Evolutionary conservation across 2,888 invertebrate species (phyloP), one percentile per base, ranked within the genome.

Genomic region (Carterocephalus palaemon): DNA sequence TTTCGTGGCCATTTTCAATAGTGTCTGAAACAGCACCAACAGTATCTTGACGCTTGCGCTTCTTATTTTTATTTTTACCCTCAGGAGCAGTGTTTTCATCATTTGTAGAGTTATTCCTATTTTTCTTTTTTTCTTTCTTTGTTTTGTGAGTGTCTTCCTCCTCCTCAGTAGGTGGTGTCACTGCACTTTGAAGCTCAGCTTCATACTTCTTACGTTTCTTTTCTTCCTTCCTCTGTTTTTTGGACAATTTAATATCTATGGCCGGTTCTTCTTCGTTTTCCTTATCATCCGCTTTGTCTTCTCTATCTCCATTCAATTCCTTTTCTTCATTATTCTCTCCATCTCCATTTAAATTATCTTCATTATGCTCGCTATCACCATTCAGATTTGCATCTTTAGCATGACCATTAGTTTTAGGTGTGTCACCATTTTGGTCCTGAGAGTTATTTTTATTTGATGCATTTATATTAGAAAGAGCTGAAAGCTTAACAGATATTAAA

Each of bases 401-500:
- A 9, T 47, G 41, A 36, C 52, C 59, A 54, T 59, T 62, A 19
- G 55, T 46, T 40, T 53, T 41, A 10, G 37, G 20, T 23, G 36
- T 26, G 24, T 51, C 67, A 51, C 67, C 67, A 38, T 72, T 74
- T 45, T 66, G 63, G 53, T 69, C 75, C 12, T 17, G 6, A 1
- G 28, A 2, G 47, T 67, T 62, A 50, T 67, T 63, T 45, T 45
- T 63, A 48, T 57, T 64, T 39, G 62, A 58, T 29, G 46, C 48
- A 53, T 60, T 75, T 36, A 63, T 63, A 55, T 64, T 75, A 6
- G 89, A 84, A 19, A 89, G 68, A 9, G 81, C 76, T 32, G 86
- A 71, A 32, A 89, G 75, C 62, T 90, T 90, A 0, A 89, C 85
- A 17, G 90, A 82, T 31, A 85, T 76, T 73, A 90, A 80, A 26